These are phyloP conservation scores for Pectinophora gossypiella DNA, from an alignment of 1,140 invertebrate species.

Conservation along the genomic window DNA sequence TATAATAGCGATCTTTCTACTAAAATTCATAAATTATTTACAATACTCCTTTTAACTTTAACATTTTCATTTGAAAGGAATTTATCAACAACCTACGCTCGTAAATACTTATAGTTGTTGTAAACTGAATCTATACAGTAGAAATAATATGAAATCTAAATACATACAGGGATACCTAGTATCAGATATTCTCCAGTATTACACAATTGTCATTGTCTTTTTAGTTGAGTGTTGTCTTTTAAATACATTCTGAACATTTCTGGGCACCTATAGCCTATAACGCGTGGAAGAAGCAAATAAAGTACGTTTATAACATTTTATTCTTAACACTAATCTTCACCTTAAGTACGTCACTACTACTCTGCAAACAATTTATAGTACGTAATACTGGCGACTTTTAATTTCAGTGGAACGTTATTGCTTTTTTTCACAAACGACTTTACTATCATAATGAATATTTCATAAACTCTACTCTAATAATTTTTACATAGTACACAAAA, in stretches of 20 bases:
- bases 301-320: not conserved
- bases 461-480: constrained; percentile 26
- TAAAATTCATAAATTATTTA: constrained; percentile 36
- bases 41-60: constrained; percentile 15
- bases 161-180: not conserved
- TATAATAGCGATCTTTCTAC: constrained; percentile 52
- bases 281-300: too few relatives aligned
- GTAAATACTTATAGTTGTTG: not conserved
- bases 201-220: too few relatives aligned
- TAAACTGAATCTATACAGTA: not conserved
- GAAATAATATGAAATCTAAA: not conserved
- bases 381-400: constrained; percentile 53
- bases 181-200: too few relatives aligned
- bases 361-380: constrained; percentile 23
- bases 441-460: constrained; percentile 33
- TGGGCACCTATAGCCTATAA: not conserved
- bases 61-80: not conserved
- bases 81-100: not conserved
- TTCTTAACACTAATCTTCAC: not conserved
- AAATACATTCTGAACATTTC: too few relatives aligned
- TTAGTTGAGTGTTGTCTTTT: too few relatives aligned
- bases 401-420: constrained; percentile 56
- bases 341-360: not conserved
- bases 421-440: constrained; percentile 45
- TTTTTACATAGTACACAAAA: constrained; percentile 59